Conservation (phyloP, 2,888 invertebrate species). For the Seira sanloemensis region DNA sequence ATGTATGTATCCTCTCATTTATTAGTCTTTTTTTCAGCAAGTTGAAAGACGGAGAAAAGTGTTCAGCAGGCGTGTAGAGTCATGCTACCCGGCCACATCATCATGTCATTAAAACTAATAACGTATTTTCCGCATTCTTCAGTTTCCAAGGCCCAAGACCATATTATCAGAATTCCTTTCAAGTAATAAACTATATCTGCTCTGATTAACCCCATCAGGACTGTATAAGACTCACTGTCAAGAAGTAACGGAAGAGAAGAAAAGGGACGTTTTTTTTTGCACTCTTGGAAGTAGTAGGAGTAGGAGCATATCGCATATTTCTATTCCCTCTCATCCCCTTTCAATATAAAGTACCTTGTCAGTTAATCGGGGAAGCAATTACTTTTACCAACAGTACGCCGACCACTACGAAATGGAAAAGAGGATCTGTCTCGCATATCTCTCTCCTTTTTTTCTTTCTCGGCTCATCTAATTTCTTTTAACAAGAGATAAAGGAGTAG, state of each 20-base stretch:
- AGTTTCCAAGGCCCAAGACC: background rate
- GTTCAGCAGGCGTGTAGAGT: background rate
- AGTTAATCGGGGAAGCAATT: slow-evolving; percentile 57
- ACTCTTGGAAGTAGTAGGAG: slow-evolving; percentile 16
- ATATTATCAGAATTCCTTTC: slow-evolving; percentile 18
- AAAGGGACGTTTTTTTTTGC: background rate
- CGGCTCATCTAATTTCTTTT: background rate
- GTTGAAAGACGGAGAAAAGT: background rate
- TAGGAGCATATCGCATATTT: background rate
- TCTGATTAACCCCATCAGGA: slow-evolving; percentile 61
- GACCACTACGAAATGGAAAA: slow-evolving; percentile 12
- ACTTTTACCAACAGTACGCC: slow-evolving; percentile 21
- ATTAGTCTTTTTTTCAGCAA: background rate
- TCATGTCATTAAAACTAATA: slow-evolving; percentile 14
- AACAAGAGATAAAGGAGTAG: background rate
- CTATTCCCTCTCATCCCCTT: slow-evolving; percentile 21
- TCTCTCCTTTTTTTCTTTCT: background rate
- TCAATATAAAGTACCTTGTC: slow-evolving; percentile 52
- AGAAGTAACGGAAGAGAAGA: background rate
- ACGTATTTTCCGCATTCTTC: slow-evolving; percentile 12
- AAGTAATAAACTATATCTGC: slow-evolving; percentile 40
- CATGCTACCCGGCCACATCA: slow-evolving; percentile 3
- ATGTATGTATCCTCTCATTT: background rate
- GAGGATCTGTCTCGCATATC: background rate
- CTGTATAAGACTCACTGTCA: background rate